Evolutionary conservation across 2,113 vertebrate genomes (phyloP), one percentile per base, ranked within the genome.

Genomic region (Oceanites oceanicus): DNA sequence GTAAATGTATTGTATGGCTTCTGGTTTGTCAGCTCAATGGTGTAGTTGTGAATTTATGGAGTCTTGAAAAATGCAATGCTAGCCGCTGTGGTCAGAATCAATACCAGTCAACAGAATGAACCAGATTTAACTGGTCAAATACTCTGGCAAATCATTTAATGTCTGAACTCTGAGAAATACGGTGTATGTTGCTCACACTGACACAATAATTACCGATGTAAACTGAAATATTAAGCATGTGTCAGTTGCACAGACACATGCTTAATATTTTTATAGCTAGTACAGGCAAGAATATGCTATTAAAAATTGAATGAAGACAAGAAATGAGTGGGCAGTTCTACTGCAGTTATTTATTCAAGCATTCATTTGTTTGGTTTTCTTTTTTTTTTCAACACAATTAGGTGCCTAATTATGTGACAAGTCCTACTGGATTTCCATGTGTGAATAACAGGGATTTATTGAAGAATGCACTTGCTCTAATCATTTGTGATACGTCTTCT

Each of bases 1-100:
- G 66, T 97, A 95, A 97, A 96, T 94, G 88, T 89, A 89, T 72
- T 97, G 95, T 85, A 65, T 78, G 73, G 79, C 88, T 96, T 90
- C 75, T 93, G 91, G 52, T 92, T 94, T 95, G 94, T 97, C 94
- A 94, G 88, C 36, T 92, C 80, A 68, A 27, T 34, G 66, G 70
- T 78, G 86, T 70, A 93, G 83, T 45, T 86, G 80, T 91, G 92
- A 92, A 95, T 96, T 96, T 97, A 97, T 94, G 73, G 80, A 94
- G 88, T 89, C 89, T 92, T 96, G 72, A 91, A 94, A 97, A 94
- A 97, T 78, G 58, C 42, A 59, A 11, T 5, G 30, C 42, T 81
- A 68, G 75, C 75, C 74, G n/a, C 56, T 95, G 94, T 87, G 76
- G n/a, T 75, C 76, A 62, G 58, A 85, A 94, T 95, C 91, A 82